Evolutionary conservation across 2,888 invertebrate genomes (phyloP).

Genomic region (Phragmatobia fuliginosa): DNA sequence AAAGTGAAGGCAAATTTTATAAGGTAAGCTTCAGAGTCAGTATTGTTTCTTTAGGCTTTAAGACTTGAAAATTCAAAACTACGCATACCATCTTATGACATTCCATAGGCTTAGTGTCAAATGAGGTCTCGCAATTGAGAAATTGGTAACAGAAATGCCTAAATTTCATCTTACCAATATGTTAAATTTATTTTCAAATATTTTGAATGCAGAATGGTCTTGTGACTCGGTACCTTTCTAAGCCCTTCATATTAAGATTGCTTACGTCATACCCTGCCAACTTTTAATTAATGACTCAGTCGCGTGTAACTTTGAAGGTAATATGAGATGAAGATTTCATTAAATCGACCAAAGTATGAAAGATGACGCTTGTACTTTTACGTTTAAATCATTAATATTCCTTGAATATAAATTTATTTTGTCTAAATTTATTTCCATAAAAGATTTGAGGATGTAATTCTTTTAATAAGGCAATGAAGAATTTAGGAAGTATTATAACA

Average conservation of each 20-base stretch:
- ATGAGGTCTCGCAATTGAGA: conserved; percentile 58
- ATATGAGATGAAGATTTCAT: conserved; percentile 41
- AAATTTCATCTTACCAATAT: conserved; percentile 33
- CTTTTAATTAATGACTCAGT: conserved; percentile 50
- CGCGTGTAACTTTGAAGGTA: conserved; percentile 33
- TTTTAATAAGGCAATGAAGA: not conserved
- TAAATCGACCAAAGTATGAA: conserved; percentile 31
- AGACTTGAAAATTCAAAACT: conserved; percentile 72
- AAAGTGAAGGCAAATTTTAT: conserved; percentile 68
- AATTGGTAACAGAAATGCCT: conserved; percentile 50
- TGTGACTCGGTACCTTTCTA: conserved; percentile 41
- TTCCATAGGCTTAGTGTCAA: conserved; percentile 50
- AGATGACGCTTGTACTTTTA: conserved; percentile 16
- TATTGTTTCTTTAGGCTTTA: conserved; percentile 76
- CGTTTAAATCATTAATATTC: conserved; percentile 6
- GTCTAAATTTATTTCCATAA: not conserved
- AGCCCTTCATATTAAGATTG: conserved; percentile 44
- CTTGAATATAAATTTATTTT: conserved; percentile 2
- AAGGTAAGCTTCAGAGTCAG: conserved; percentile 68
- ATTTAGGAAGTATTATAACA: not conserved
- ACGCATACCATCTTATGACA: conserved; percentile 59
- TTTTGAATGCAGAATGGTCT: conserved; percentile 22
- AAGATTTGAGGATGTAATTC: not conserved
- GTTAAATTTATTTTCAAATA: conserved; percentile 31
- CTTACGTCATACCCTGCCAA: conserved; percentile 41